Conservation (phyloP, 2,113 vertebrate genomes). For the Chunga burmeisteri region DNA sequence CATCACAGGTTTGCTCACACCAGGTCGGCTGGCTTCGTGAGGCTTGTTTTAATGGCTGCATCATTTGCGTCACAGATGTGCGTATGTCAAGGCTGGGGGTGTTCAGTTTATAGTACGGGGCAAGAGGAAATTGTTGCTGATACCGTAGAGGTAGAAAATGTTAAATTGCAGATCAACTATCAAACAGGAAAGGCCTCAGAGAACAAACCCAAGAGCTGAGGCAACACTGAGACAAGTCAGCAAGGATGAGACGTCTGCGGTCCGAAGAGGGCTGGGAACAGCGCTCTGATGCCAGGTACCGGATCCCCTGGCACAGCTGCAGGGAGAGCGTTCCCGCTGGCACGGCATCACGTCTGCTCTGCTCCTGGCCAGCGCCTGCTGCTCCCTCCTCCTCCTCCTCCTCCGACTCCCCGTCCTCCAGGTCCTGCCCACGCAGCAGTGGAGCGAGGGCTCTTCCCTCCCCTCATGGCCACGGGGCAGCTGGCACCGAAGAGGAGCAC, state of each 20-base stretch:
- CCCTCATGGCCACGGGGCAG: not conserved
- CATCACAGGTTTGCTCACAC: not conserved
- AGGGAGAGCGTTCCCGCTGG: not conserved
- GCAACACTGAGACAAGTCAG: not conserved
- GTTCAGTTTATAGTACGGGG: not conserved
- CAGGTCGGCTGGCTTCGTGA: not conserved
- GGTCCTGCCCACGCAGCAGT: not conserved
- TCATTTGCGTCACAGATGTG: not conserved
- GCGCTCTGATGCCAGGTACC: not conserved
- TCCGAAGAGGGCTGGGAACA: not conserved
- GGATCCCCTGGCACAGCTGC: not conserved
- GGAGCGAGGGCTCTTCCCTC: not conserved
- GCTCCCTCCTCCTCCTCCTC: not conserved
- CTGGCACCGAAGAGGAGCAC: not conserved
- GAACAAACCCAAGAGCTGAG: not conserved
- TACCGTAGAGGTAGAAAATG: not conserved
- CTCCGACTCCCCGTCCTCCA: too few relatives aligned
- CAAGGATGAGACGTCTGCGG: rapidly evolving
- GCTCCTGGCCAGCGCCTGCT: not conserved
- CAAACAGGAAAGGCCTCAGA: not conserved
- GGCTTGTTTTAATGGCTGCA: not conserved
- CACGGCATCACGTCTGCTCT: rapidly evolving
- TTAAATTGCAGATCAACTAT: not conserved
- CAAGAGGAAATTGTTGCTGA: not conserved
- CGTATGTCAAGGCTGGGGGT: not conserved